Evolutionary conservation across 2,888 invertebrate species (phyloP), one percentile per base, ranked within the genome.

Genomic region (Leucania comma): DNA sequence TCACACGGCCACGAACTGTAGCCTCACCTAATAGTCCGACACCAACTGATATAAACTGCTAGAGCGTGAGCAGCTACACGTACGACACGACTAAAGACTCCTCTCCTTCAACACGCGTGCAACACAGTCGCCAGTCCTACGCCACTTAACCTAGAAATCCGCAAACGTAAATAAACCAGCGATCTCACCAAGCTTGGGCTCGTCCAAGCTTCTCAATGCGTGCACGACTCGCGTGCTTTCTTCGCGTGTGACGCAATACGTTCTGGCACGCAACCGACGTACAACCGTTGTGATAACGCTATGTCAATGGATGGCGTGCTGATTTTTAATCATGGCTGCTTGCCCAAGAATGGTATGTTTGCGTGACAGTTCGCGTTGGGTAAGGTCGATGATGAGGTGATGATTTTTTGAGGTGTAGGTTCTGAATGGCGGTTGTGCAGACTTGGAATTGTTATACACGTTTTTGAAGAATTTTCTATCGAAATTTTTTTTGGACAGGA

Each of bases 281-380:
- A 84, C 84, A 80, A 90, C 89, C 87, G 90, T 88, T 83, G 83
- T 90, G 90, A 91, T 92, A 92, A 88, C 90, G 91, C 68, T 80
- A 70, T 95, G 93, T 94, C 95, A 95, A 95, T 95, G 95, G 90
- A 92, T 95, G 82, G 95, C 95, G 95, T 95, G 90, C 89, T 91
- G 92, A 91, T 93, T 91, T 90, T 92, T 92, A 93, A 93, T 93
- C 93, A 91, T 90, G 79, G 77, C 61, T 74, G 65, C 69, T 32
- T 65, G 90, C 85, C 78, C 81, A 87, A 83, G 85, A 90, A 92
- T 90, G 91, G 91, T 90, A 90, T 89, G 88, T 87, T 93, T 80
- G 93, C 93, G 93, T 93, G 93, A 89, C 85, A 82, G 81, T 78
- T 75, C 56, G 76, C 59, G 86, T 89, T 89, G 86, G 76, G 88